Conservation (phyloP, 2,888 invertebrate genomes). For the Drosophila austrosaltans region DNA sequence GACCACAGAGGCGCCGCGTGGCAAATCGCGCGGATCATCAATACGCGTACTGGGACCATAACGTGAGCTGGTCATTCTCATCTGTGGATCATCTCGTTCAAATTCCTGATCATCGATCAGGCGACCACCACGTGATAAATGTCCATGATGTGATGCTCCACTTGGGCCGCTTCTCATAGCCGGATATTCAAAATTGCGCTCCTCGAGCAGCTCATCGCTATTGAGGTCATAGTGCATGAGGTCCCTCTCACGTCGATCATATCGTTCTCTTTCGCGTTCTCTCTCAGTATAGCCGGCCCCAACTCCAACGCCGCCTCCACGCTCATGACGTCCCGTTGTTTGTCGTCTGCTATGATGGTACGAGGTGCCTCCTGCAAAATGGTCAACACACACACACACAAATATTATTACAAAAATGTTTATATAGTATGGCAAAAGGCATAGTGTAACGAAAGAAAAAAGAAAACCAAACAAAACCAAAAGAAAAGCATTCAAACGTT, state of each 20-base stretch:
- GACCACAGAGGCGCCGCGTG: conserved; percentile 81
- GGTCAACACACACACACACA: conserved; percentile 46
- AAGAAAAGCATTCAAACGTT: conserved; percentile 75
- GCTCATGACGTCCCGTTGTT: conserved; percentile 78
- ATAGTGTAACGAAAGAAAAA: conserved; percentile 53
- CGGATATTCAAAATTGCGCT: conserved; percentile 82
- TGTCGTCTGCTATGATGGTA: conserved; percentile 83
- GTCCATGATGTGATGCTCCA: conserved; percentile 75
- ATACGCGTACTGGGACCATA: conserved; percentile 74
- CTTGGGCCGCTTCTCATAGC: conserved; percentile 77
- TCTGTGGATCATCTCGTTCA: conserved; percentile 81
- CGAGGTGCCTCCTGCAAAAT: conserved; percentile 81
- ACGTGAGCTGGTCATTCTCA: conserved; percentile 63
- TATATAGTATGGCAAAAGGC: not conserved
- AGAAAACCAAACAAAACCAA: conserved; percentile 52
- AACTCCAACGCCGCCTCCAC: conserved; percentile 69
- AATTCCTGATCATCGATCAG: conserved; percentile 81
- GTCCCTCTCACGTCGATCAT: conserved; percentile 83
- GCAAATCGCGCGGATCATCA: conserved; percentile 78
- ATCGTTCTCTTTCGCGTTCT: conserved; percentile 79
- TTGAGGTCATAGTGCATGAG: conserved; percentile 83
- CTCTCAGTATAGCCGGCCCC: conserved; percentile 67
- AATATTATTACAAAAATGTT: conserved; percentile 18
- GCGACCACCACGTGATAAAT: conserved; percentile 75
- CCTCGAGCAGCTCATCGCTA: conserved; percentile 83